phyloP scores from a whole-genome alignment of 2,888 invertebrate genomes.

The Opisthograptis luteolata region DNA sequence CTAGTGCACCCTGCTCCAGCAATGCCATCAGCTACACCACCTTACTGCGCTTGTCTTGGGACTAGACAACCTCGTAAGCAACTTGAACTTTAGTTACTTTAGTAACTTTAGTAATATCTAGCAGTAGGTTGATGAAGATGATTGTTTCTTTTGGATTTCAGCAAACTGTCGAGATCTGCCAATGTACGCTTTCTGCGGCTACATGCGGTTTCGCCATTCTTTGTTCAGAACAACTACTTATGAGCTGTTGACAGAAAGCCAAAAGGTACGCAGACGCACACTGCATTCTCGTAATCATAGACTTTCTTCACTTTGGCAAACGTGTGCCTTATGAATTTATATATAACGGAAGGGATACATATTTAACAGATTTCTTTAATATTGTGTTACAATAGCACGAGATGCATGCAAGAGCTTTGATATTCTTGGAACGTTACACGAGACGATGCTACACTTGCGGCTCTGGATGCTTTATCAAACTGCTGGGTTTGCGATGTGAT shows the following conservation, averaged over 20 bases:
- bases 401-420: conserved; percentile 84
- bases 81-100: neutral
- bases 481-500: conserved; percentile 63
- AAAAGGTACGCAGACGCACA: too few species aligned
- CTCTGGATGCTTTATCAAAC: conserved; percentile 78
- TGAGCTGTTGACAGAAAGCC: conserved; percentile 85
- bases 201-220: conserved; percentile 84
- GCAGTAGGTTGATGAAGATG: too few species aligned
- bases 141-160: conserved; percentile 50
- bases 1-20: conserved; percentile 58
- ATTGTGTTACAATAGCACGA: conserved; percentile 62
- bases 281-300: too few species aligned
- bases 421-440: conserved; percentile 84
- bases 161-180: conserved; percentile 82
- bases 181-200: conserved; percentile 85
- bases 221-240: conserved; percentile 85
- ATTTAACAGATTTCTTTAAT: neutral
- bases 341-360: too few species aligned
- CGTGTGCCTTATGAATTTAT: too few species aligned
- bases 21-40: conserved; percentile 41
- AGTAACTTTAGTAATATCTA: too few species aligned
- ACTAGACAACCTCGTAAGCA: conserved; percentile 55
- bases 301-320: too few species aligned
- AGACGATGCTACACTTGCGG: conserved; percentile 84
- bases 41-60: conserved; percentile 62